Percentiles rank a stretch among this genome's conserved stretches.
Conservation (phyloP, 2,113 vertebrate species). For the Oncorhynchus clarkii region DNA sequence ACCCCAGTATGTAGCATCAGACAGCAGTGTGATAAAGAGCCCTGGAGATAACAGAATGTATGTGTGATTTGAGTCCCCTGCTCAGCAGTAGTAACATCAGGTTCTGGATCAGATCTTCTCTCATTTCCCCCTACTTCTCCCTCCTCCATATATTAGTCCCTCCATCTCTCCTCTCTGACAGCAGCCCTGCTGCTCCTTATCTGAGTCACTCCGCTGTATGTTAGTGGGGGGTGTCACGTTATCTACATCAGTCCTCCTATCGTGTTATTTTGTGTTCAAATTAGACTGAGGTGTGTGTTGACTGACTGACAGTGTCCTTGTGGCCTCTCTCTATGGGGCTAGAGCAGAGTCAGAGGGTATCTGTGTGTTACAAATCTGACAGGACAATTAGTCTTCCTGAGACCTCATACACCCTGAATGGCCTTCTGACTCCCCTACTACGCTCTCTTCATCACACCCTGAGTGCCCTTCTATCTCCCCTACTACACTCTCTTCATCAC, state of each 20-base stretch:
- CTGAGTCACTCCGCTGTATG: too few relatives aligned
- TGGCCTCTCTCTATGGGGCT: neutral
- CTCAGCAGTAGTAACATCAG: neutral
- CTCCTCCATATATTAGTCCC: too few relatives aligned
- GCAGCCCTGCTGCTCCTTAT: too few relatives aligned
- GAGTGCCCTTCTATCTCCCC: too few relatives aligned
- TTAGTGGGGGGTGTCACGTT: too few relatives aligned
- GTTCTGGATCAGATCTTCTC: neutral
- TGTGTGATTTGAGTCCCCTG: neutral
- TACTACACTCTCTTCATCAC: neutral
- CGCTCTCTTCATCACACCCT: too few relatives aligned
- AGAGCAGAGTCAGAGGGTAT: neutral
- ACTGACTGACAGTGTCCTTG: neutral
- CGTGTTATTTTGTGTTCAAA: neutral
- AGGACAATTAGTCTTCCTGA: neutral
- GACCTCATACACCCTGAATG: too few relatives aligned
- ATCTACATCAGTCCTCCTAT: neutral
- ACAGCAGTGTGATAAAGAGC: neutral
- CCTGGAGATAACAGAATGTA: neutral
- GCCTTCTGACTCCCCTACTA: too few relatives aligned
- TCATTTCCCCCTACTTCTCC: too few relatives aligned
- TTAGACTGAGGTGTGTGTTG: neutral
- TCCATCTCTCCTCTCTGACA: too few relatives aligned
- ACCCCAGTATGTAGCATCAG: neutral
- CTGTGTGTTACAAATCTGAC: conserved; percentile 3